Base-by-base conservation (phyloP, 2,113 vertebrate genomes). In the Irena cyanogastra region DNA sequence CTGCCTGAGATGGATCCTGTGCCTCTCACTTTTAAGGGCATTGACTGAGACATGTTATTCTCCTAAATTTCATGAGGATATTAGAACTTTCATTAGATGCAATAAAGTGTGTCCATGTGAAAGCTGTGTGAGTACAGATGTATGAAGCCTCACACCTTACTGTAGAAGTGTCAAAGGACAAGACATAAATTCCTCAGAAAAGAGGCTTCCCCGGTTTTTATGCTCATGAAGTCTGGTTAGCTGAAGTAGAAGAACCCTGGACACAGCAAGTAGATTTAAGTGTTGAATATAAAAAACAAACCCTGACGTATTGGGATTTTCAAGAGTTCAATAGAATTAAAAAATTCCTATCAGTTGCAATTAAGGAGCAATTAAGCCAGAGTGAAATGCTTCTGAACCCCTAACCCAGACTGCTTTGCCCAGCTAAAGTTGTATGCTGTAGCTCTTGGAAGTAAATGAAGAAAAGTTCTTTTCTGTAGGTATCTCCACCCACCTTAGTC, bases 401-500 rank as follows among this genome's bases (percentile, higher is more conserved):
- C 27, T 61, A 81, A 22, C 13, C 22, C 27, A 47, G 59, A 19
- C 27, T 53, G 14, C 52, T 88, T 81, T 75, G 17, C n/a, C 13
- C 18, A 42, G 35, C 9, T 89, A 1, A 65, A 89, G 13, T 27
- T 66, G 30, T 45, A 26, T 83, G 52, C 37, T 74, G 16, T 1
- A 9, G 20, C 17, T 86, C 60, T 59, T 71, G 45, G 23, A 83
- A 90, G 41, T 8, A 27, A 90, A 86, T 44, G 71, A 87, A 93
- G 35, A 37, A 76, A 97, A 70, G 33, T 33, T 60, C 19, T 83
- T 92, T 95, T 93, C 71, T 90, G 28, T n/a, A 72, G 72, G 31
- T 94, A 54, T 89, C 87, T 93, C 87, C 92, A 88, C 90, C 79
- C 83, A 56, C 66, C 71, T 94, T 90, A 96, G 71, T 97, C 87